Conservation (phyloP, 2,888 invertebrate species). For the Protodeltote pygarga region DNA sequence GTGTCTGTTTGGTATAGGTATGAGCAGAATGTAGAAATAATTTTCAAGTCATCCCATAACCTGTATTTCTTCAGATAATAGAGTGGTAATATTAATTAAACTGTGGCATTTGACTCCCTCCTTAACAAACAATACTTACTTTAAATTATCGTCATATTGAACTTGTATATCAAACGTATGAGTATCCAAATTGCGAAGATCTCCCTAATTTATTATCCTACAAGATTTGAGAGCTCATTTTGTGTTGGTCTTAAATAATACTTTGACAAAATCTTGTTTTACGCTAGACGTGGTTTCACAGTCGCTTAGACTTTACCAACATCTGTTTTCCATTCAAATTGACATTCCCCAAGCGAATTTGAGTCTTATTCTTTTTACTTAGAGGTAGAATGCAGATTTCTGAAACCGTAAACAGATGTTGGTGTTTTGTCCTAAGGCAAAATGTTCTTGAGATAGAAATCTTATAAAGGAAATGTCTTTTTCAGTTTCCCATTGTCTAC, state of each 20-base stretch:
- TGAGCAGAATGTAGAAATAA: too few species aligned
- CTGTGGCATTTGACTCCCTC: constrained; percentile 12
- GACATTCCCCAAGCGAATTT: constrained; percentile 17
- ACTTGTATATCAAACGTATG: constrained; percentile 35
- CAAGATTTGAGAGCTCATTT: constrained; percentile 44
- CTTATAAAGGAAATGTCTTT: constrained; percentile 86
- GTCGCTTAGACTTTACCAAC: constrained; percentile 70
- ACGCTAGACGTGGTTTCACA: constrained; percentile 80
- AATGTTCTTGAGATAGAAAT: constrained; percentile 81
- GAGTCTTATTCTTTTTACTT: constrained; percentile 33
- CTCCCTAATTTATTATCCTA: not conserved
- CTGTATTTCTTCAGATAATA: too few species aligned
- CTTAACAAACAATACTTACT: constrained; percentile 20
- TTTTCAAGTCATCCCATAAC: too few species aligned
- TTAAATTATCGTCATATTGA: constrained; percentile 23
- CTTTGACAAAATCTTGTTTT: constrained; percentile 84
- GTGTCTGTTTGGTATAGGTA: too few species aligned
- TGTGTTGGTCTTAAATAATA: constrained; percentile 69
- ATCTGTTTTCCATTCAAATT: constrained; percentile 16
- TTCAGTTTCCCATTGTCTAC: constrained; percentile 85
- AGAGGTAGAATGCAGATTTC: constrained; percentile 17
- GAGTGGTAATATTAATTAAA: constrained; percentile 1
- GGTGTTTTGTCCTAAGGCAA: constrained; percentile 72
- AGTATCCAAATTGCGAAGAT: constrained; percentile 7
- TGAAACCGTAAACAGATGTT: constrained; percentile 39